Conservation (phyloP, 2,113 vertebrate genomes). For the Climacteris rufus region DNA sequence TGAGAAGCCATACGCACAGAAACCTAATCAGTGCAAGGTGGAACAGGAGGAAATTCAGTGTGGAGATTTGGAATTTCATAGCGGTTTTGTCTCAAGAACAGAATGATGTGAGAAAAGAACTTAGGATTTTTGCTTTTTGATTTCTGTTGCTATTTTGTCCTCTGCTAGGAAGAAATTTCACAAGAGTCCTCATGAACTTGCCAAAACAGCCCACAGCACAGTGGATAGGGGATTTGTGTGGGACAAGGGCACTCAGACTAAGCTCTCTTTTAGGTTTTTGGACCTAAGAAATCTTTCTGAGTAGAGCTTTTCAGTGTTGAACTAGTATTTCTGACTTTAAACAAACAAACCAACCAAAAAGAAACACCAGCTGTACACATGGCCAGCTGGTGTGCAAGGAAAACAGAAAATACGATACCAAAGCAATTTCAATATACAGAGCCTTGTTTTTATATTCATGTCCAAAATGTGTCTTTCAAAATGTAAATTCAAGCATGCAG, state of each 20-base stretch:
- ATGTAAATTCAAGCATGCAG: not conserved
- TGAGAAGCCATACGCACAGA: not conserved
- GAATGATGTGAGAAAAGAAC: not conserved
- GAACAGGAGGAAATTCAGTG: not conserved
- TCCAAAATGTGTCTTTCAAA: not conserved
- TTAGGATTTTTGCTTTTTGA: no score
- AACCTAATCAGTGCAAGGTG: not conserved
- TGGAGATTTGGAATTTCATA: not conserved
- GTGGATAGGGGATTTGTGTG: not conserved
- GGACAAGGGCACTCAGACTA: not conserved
- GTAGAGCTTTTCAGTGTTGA: not conserved
- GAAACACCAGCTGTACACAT: not conserved
- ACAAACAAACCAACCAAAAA: not conserved
- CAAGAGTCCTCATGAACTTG: not conserved
- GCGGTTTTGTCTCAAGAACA: not conserved
- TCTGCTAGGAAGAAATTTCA: not conserved
- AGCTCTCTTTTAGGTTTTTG: not conserved
- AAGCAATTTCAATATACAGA: not conserved
- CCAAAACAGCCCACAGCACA: not conserved
- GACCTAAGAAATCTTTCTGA: not conserved
- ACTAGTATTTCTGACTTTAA: not conserved
- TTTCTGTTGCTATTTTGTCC: no score
- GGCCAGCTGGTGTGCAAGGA: not conserved
- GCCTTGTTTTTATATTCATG: not conserved
- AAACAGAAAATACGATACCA: not conserved